A percentile compares a stretch with the other conserved stretches of the same genome.
phyloP scores from a whole-genome alignment of 1,140 invertebrate genomes.

The Hydropsyche tenuis region DNA sequence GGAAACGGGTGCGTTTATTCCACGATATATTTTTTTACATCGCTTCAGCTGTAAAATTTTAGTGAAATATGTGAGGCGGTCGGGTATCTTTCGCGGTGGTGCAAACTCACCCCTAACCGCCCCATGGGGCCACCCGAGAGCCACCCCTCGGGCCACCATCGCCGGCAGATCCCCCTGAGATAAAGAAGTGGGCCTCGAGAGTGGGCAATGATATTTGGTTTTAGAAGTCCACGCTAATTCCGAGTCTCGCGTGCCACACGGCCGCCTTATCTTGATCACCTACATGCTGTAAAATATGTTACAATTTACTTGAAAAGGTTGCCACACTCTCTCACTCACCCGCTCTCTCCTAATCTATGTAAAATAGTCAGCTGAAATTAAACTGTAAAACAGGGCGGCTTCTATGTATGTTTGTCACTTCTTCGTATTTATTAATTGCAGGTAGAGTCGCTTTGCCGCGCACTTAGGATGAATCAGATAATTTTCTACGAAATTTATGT shows the following conservation, averaged over 20 bases:
- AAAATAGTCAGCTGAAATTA: conserved; percentile 45
- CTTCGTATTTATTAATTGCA: background rate
- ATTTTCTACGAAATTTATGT: conserved; percentile 5
- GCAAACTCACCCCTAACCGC: background rate
- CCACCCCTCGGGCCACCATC: background rate
- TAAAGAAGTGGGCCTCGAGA: conserved; percentile 34
- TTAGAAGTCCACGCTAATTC: conserved; percentile 27
- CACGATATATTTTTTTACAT: conserved; percentile 1
- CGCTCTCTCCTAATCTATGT: conserved; percentile 37
- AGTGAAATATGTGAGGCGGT: conserved; percentile 21
- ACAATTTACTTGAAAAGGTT: conserved; percentile 51
- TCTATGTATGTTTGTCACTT: conserved; percentile 24
- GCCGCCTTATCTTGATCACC: conserved; percentile 49
- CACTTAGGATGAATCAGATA: background rate
- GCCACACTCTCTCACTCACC: conserved; percentile 43
- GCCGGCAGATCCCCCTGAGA: conserved; percentile 26
- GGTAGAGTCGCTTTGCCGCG: background rate
- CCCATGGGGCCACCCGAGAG: background rate
- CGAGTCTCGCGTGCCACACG: conserved; percentile 33
- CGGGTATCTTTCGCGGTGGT: conserved; percentile 14
- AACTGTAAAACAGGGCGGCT: conserved; percentile 43
- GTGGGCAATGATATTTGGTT: conserved; percentile 41
- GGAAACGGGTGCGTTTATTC: background rate
- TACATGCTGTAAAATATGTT: conserved; percentile 51
- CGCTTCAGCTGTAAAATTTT: conserved; percentile 11